Percentiles rank a stretch among this genome's conserved stretches.
Evolutionary conservation across 2,888 invertebrate species (phyloP).

Genomic region (Heterodera filipjevi): DNA sequence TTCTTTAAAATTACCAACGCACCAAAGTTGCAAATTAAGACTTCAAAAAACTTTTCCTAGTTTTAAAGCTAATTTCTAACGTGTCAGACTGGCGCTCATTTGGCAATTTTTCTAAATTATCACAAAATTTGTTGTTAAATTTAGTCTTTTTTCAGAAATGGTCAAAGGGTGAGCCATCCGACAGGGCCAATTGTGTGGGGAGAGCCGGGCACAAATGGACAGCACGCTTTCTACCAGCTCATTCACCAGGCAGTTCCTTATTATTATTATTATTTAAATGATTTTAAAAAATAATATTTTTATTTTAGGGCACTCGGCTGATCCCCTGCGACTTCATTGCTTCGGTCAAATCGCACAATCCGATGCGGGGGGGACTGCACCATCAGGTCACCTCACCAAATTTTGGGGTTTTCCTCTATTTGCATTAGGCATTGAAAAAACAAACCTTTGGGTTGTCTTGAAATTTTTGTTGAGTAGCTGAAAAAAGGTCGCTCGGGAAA

Average conservation of each 20-base stretch:
- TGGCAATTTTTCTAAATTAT: too few species aligned
- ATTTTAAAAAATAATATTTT: conserved; percentile 46
- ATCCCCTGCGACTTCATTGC: conserved; percentile 97
- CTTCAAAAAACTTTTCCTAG: too few species aligned
- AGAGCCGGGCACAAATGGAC: conserved; percentile 98
- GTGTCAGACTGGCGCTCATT: too few species aligned
- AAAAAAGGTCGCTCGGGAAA: background rate
- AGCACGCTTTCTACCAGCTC: conserved; percentile 98
- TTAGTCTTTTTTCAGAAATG: conserved; percentile 58
- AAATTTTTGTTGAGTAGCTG: too few species aligned
- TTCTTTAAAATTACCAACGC: too few species aligned
- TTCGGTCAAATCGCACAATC: conserved; percentile 88
- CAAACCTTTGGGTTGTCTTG: too few species aligned
- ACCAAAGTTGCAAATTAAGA: too few species aligned
- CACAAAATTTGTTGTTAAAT: too few species aligned
- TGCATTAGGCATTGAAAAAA: too few species aligned
- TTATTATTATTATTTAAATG: background rate
- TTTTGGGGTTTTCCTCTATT: background rate
- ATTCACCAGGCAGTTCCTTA: conserved; percentile 82
- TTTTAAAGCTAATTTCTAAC: too few species aligned
- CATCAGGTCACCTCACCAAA: conserved; percentile 76
- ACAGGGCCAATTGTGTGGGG: conserved; percentile 89
- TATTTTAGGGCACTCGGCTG: conserved; percentile 71
- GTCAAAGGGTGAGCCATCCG: conserved; percentile 68
- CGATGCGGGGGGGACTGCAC: conserved; percentile 78